Percentiles rank a stretch among this genome's conserved stretches.
Evolutionary conservation across 2,113 vertebrate species (phyloP).

Genomic region (Martes martes): DNA sequence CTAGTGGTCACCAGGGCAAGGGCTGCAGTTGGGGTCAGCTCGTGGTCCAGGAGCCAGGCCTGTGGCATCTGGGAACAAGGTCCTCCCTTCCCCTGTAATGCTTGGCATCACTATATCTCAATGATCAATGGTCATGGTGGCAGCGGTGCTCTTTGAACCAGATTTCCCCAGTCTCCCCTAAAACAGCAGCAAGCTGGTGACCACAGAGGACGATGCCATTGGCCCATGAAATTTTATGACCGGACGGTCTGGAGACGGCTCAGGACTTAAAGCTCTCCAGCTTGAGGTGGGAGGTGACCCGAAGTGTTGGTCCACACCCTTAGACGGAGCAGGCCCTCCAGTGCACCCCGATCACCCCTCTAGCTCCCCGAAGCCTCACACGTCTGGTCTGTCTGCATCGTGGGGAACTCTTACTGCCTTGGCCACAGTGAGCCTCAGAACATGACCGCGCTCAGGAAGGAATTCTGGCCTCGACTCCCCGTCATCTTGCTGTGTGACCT

Average conservation of each 20-base stretch:
- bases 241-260: neutral
- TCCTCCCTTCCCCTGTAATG: neutral
- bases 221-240: neutral
- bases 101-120: neutral
- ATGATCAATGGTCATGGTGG: neutral
- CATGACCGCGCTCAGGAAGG: no score
- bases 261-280: neutral
- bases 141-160: neutral
- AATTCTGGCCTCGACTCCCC: neutral
- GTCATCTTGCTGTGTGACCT: neutral
- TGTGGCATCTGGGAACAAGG: neutral
- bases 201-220: neutral
- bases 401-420: neutral
- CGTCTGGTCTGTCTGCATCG: neutral
- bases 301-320: neutral
- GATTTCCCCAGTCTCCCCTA: neutral
- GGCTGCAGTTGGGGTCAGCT: no score
- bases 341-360: neutral
- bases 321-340: neutral
- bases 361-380: neutral
- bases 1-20: no score
- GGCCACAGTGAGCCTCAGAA: neutral
- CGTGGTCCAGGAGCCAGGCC: neutral
- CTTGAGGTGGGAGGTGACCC: neutral
- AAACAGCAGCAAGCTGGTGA: neutral